Base-by-base conservation (phyloP, 2,797 vertebrate species). In the Phalloptychus januarius region DNA sequence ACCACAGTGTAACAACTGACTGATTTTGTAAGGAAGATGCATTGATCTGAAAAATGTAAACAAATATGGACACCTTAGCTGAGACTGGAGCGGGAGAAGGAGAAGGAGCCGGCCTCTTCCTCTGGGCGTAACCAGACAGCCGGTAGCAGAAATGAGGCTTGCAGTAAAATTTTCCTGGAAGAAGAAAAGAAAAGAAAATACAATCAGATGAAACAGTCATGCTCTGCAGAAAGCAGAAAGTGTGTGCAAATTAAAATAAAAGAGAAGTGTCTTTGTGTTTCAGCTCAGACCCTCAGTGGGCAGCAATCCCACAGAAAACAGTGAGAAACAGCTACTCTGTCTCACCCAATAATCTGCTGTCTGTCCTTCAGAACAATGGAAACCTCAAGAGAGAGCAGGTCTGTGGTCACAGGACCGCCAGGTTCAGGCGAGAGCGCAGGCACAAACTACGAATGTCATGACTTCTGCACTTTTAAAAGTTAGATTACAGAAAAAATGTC, bases 61-160 rank as follows among this genome's bases (percentile, higher is more conserved):
- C 40, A 72, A 45, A 72, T 72, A 50, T 16, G 8, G n/a, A 89
- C 96, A 99, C 98, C 98, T 98, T 97, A 83, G 91, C 90, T 79
- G 91, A 91, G 75, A 94, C 86, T 65, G 95, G 93, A 87, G 94
- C 93, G 54, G 96, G 89, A 13, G 89, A 86, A 28, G 96, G 89
- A 13, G 89, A 85, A 28, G 95, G 94, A 75, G 97, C 97, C 0
- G 97, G 97, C 85, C 97, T 96, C 94, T 99, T 99, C 92, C 98
- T 97, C 90, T 99, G 98, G 45, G 97, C 96, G 71, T 97, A 97
- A 81, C 97, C 97, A 10, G 98, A 99, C 50, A 97, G 95, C 28
- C 98, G 96, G 82, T 99, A 98, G 85, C 98, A 99, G 95, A 97
- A 99, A 95, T 99, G 98, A 25, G 98, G 97, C 89, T 99, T 99